Evolutionary conservation across 2,113 vertebrate species (phyloP).

Genomic region (Lutjanus erythropterus): DNA sequence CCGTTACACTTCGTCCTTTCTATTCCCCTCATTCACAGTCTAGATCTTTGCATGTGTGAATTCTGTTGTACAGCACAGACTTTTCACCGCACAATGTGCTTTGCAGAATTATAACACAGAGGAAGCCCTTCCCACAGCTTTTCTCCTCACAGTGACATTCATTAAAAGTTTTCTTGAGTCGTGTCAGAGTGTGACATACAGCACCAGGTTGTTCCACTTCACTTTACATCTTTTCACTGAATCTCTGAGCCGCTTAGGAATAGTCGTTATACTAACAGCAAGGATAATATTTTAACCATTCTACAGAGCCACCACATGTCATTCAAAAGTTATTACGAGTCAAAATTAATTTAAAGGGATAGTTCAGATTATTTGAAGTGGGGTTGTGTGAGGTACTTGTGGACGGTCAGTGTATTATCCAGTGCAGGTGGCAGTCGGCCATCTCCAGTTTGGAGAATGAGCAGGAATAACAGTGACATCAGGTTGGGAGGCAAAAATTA

Average conservation of each 20-base stretch:
- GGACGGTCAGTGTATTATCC: too few relatives aligned
- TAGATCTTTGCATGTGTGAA: conserved; percentile 39
- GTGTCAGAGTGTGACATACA: conserved; percentile 42
- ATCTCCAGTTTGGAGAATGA: too few relatives aligned
- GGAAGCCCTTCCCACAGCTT: conserved; percentile 13
- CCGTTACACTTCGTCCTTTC: conserved; percentile 41
- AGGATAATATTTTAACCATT: conserved; percentile 28
- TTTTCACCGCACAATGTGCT: conserved; percentile 31
- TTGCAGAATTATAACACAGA: conserved; percentile 38
- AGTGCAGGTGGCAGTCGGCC: too few relatives aligned
- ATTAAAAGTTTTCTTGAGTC: conserved; percentile 69
- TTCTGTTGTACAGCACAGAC: conserved; percentile 11
- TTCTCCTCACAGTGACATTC: conserved; percentile 50
- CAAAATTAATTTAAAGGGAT: conserved; percentile 13
- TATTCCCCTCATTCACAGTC: conserved; percentile 19
- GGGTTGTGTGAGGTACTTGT: too few relatives aligned
- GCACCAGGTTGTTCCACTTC: conserved; percentile 26
- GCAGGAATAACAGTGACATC: too few relatives aligned
- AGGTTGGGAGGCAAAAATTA: too few relatives aligned
- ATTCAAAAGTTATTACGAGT: conserved; percentile 15
- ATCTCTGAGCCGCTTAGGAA: conserved; percentile 21
- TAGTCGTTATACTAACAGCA: conserved; percentile 26
- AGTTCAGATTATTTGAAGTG: too few relatives aligned
- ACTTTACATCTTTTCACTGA: conserved; percentile 53
- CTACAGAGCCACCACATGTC: conserved; percentile 4